Evolutionary conservation across 2,797 vertebrate species (phyloP).

Genomic region (Argya squamiceps): DNA sequence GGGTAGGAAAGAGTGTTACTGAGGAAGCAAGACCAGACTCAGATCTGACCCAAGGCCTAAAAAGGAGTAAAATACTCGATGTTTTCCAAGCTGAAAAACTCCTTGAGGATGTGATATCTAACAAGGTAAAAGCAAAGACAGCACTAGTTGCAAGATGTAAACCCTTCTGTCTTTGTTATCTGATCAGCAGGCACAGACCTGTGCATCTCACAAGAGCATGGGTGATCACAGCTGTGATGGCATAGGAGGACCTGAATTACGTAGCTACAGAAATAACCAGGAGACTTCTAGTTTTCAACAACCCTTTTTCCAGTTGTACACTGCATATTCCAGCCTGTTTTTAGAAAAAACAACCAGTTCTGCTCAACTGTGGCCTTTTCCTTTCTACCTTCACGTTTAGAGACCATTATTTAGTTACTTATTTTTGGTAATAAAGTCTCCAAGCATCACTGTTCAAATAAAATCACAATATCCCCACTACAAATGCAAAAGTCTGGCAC

Average conservation of each 20-base stretch:
- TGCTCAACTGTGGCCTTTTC: background rate
- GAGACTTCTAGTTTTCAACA: conserved; percentile 73
- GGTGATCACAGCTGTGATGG: conserved; percentile 59
- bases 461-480: conserved; percentile 8
- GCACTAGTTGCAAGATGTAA: background rate
- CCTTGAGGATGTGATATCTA: background rate
- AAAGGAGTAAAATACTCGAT: background rate
- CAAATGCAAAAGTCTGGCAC: conserved; percentile 45
- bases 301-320: conserved; percentile 7
- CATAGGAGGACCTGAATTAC: conserved; percentile 75
- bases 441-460: conserved; percentile 50
- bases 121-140: background rate
- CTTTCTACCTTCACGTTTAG: background rate
- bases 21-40: background rate
- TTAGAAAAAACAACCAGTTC: background rate
- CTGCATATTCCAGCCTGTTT: background rate
- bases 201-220: background rate
- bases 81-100: background rate
- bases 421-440: conserved; percentile 44
- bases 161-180: background rate
- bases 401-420: background rate
- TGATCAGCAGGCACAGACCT: background rate
- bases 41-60: background rate
- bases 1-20: background rate
- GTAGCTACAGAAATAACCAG: conserved; percentile 76